Percentiles rank a stretch among this genome's conserved stretches.
Conservation (phyloP, 2,113 vertebrate genomes). For the Ptychochromis oligacanthus region DNA sequence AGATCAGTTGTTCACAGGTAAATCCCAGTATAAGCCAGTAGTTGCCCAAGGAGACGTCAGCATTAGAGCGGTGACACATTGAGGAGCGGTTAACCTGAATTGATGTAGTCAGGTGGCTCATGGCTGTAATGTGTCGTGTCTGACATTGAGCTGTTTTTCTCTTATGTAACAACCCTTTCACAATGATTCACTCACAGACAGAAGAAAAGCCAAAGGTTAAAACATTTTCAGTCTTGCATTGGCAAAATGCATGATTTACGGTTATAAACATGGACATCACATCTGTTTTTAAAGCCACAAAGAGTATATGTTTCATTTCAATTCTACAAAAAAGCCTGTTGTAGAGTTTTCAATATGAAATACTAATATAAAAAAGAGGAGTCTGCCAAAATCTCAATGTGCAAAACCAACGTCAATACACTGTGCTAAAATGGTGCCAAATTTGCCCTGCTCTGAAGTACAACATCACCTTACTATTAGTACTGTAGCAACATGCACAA, state of each 20-base stretch:
- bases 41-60: constrained; percentile 52
- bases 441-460: background rate
- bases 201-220: background rate
- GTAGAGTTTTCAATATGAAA: constrained; percentile 64
- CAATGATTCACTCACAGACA: background rate
- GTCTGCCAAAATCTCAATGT: constrained; percentile 28
- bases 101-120: constrained; percentile 23
- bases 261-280: background rate
- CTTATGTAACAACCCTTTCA: constrained; percentile 11
- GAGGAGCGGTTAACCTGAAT: constrained; percentile 9
- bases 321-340: constrained; percentile 38
- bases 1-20: constrained; percentile 56
- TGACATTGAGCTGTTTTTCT: constrained; percentile 9
- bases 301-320: background rate
- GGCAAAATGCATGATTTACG: background rate
- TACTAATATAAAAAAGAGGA: constrained; percentile 59
- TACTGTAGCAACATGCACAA: background rate
- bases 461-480: background rate
- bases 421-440: background rate
- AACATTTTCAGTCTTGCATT: background rate
- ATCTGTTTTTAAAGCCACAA: background rate
- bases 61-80: constrained; percentile 46
- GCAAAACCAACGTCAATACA: constrained; percentile 27
- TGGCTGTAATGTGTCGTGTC: constrained; percentile 10
- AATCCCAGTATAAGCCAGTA: constrained; percentile 68